phyloP scores from a whole-genome alignment of 2,113 vertebrate species.

The Boulengerochromis microlepis region DNA sequence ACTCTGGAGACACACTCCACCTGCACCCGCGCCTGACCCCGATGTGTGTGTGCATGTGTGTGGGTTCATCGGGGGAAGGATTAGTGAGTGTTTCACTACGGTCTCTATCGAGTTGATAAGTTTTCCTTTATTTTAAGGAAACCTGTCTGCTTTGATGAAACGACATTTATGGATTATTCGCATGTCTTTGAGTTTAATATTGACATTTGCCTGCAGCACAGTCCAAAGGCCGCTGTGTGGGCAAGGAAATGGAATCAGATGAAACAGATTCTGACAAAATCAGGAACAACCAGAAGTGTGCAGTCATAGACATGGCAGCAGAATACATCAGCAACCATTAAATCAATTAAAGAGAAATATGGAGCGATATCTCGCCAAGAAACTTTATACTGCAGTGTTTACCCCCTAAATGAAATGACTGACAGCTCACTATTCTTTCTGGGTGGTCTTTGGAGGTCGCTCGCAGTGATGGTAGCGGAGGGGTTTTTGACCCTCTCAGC shows the following conservation, averaged over 20 bases:
- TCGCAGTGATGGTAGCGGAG: neutral
- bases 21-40: conserved; percentile 26
- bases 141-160: neutral
- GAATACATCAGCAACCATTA: neutral
- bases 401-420: conserved; percentile 43
- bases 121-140: neutral
- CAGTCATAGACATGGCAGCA: neutral
- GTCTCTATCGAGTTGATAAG: neutral
- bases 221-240: neutral
- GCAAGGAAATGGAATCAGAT: neutral
- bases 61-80: neutral
- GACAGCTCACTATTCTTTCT: conserved; percentile 52
- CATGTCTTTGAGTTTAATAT: neutral
- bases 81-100: neutral
- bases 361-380: neutral
- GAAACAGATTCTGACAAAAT: neutral
- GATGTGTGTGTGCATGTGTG: conserved; percentile 28
- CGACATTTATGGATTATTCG: neutral
- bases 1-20: conserved; percentile 38
- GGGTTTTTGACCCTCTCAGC: neutral
- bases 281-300: neutral
- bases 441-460: conserved; percentile 64
- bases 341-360: neutral
- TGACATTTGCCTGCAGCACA: neutral
- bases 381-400: conserved; percentile 35